phyloP scores from a whole-genome alignment of 2,888 invertebrate genomes.

The Axea sp. region DNA sequence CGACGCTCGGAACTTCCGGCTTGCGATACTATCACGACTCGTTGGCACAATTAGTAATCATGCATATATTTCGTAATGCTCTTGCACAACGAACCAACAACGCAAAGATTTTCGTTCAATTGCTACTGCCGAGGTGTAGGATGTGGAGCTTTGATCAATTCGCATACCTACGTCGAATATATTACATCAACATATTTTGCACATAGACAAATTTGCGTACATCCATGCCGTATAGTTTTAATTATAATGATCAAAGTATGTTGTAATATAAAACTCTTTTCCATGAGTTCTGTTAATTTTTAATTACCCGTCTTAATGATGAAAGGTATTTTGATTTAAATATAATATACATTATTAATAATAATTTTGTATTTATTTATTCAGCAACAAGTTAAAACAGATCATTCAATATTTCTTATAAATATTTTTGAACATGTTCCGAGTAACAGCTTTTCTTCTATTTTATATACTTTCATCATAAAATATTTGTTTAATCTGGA shows the following conservation, averaged over 20 bases:
- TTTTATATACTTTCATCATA: too few relatives aligned
- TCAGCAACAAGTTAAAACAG: too few relatives aligned
- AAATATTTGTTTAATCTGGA: too few relatives aligned
- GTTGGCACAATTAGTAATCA: slow-evolving; percentile 75
- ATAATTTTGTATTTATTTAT: too few relatives aligned
- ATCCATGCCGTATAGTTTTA: slow-evolving; percentile 12
- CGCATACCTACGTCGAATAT: slow-evolving; percentile 15
- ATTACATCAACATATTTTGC: slow-evolving; percentile 26
- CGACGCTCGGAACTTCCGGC: slow-evolving; percentile 69
- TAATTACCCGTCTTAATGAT: too few relatives aligned
- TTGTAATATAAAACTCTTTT: slow-evolving; percentile 4
- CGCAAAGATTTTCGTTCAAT: slow-evolving; percentile 35
- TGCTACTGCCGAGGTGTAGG: slow-evolving; percentile 11
- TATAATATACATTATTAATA: too few relatives aligned
- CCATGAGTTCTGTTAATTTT: not conserved
- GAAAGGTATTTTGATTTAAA: too few relatives aligned
- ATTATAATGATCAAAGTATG: slow-evolving; percentile 4
- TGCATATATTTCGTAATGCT: slow-evolving; percentile 75
- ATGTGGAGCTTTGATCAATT: slow-evolving; percentile 22
- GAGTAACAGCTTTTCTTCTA: too few relatives aligned
- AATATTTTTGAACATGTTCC: too few relatives aligned
- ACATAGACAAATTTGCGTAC: slow-evolving; percentile 12
- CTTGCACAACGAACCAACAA: slow-evolving; percentile 71
- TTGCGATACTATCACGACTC: slow-evolving; percentile 72
- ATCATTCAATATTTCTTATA: too few relatives aligned